phyloP scores from a whole-genome alignment of 2,113 vertebrate genomes.

The Rattus rattus region DNA sequence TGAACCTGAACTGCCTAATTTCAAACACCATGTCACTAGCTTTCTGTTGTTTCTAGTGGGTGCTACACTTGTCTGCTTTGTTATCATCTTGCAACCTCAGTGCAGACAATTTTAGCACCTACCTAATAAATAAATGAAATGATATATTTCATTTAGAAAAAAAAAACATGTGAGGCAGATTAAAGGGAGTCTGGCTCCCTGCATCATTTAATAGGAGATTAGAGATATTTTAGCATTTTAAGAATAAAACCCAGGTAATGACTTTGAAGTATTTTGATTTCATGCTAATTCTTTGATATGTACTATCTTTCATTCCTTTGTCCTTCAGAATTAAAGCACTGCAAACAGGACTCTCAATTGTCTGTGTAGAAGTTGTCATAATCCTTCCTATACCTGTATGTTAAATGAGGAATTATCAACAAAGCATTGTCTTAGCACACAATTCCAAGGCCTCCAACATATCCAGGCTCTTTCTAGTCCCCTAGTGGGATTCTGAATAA shows the following conservation, averaged over 20 bases:
- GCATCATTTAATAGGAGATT: neutral
- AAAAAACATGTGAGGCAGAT: neutral
- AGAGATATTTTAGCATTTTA: neutral
- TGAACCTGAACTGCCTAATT: neutral
- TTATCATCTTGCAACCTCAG: neutral
- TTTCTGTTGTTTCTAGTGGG: neutral
- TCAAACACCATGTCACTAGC: neutral
- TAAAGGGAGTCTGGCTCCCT: neutral
- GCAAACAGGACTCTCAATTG: neutral
- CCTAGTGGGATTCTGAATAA: neutral
- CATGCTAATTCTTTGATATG: neutral
- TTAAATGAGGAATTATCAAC: neutral
- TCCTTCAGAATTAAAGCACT: neutral
- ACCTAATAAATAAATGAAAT: neutral
- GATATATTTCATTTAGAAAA: neutral
- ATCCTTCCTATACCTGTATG: neutral
- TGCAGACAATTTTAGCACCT: neutral
- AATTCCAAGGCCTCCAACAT: neutral
- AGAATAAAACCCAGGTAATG: neutral
- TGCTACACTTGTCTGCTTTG: neutral
- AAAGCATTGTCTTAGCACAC: neutral
- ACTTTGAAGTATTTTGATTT: neutral
- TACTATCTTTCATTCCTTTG: neutral
- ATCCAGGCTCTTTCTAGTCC: neutral
- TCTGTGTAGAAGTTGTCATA: neutral